phyloP scores from a whole-genome alignment of 2,888 invertebrate genomes.

The Clostera curtula region DNA sequence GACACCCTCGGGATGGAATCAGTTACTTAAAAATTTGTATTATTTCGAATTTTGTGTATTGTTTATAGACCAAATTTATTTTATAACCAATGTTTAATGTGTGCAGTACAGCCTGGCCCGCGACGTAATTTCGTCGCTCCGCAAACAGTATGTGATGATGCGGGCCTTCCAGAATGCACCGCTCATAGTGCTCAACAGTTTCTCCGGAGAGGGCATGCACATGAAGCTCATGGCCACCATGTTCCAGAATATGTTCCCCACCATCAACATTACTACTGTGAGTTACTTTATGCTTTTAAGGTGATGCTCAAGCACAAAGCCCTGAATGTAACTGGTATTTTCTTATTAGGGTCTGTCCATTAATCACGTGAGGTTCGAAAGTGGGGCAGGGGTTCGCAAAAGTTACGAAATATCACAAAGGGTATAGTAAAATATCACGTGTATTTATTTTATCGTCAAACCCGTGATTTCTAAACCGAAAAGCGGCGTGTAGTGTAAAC shows the following conservation, averaged over 20 bases:
- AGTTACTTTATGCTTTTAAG: slow-evolving; percentile 29
- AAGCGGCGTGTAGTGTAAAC: too few species aligned
- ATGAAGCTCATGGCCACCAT: slow-evolving; percentile 94
- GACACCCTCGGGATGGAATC: too few species aligned
- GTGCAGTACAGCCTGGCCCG: slow-evolving; percentile 82
- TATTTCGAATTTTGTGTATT: not conserved
- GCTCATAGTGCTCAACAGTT: slow-evolving; percentile 91
- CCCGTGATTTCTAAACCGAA: too few species aligned
- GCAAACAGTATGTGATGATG: slow-evolving; percentile 88
- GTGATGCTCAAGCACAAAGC: too few species aligned
- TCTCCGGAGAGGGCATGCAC: slow-evolving; percentile 91
- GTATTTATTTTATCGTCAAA: too few species aligned
- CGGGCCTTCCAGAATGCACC: slow-evolving; percentile 92
- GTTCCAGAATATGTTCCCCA: slow-evolving; percentile 99
- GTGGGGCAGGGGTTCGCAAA: too few species aligned
- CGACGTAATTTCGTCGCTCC: slow-evolving; percentile 90
- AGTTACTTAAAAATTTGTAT: too few species aligned
- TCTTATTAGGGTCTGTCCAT: too few species aligned
- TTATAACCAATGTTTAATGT: not conserved
- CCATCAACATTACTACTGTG: slow-evolving; percentile 94
- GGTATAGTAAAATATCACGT: too few species aligned
- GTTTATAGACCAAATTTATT: not conserved
- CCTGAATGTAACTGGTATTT: too few species aligned
- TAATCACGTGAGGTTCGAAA: too few species aligned
- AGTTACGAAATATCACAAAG: too few species aligned